phyloP scores from a whole-genome alignment of 1,140 invertebrate species.

The Hylaeus anthracinus region DNA sequence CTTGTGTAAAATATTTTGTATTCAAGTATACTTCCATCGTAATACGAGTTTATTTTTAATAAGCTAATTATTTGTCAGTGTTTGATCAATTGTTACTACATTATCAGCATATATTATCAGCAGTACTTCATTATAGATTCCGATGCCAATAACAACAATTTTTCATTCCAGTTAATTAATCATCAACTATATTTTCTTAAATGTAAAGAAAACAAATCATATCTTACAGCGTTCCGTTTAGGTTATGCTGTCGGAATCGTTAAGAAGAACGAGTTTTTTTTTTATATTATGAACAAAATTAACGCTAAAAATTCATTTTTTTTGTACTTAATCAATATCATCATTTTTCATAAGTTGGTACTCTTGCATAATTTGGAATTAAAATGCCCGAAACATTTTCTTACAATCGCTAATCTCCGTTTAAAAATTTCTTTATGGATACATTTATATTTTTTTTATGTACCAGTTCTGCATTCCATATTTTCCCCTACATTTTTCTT shows the following conservation, averaged over 20 bases:
- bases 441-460: not conserved
- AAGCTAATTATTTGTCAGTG: conserved; percentile 20
- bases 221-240: no score
- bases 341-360: not conserved
- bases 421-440: not conserved
- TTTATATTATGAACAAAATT: not conserved
- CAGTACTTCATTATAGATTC: not conserved
- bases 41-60: conserved; percentile 53
- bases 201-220: no score
- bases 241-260: no score
- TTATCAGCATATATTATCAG: not conserved
- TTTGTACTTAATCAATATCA: not conserved
- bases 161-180: not conserved
- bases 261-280: not conserved
- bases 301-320: not conserved
- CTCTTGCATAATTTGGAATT: not conserved
- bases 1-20: conserved; percentile 62
- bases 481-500: not conserved
- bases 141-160: not conserved
- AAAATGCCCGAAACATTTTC: not conserved
- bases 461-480: not conserved
- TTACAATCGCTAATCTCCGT: not conserved
- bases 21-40: conserved; percentile 51
- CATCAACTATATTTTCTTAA: not conserved
- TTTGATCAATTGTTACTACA: not conserved